Evolutionary conservation across 2,888 invertebrate species (phyloP), one percentile per base, ranked within the genome.

Genomic region (Leptopilina syphax): DNA sequence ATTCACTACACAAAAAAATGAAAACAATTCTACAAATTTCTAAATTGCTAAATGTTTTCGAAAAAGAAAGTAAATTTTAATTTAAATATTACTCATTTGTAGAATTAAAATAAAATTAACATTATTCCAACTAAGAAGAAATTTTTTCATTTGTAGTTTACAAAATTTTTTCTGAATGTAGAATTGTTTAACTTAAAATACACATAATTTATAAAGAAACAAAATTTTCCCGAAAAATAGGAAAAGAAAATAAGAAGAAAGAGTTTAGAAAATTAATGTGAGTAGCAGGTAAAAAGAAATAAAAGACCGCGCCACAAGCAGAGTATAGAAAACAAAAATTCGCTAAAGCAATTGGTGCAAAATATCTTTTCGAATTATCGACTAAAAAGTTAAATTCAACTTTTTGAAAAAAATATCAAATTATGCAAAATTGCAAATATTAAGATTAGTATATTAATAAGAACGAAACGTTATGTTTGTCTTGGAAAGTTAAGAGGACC

Each of bases 1-100:
- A 82, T 67, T 78, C 77, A 63, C 50, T 60, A 57, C 50, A 13
- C 0, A 1, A 6, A 44, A 44, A 44, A 34, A 34, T 34, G 34
- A 4, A 73, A 73, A 77, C 54, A 77, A 79, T 77, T 70, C 73
- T 60, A 27, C 9, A 70, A 34, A 34, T 34, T 18, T 13, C 2
- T 50, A 3, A 3, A 5, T 63, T 44, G 44, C 1, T 6, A 44
- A 44, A 8, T 8, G 6, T 44, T 44, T 44, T 44, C 8, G 4
- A 34, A 34, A 34, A 2, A 34, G 34, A 18, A 63, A 63, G 9
- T n/a, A 63, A 63, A 63, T 44, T 44, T 44, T 44, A 44, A 34
- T 34, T 34, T 34, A 34, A 34, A 34, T 34, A 34, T 34, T 34
- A 34, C 34, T 34, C 2, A 34, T 34, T 34, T 34, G 3, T 34